phyloP scores from a whole-genome alignment of 2,888 invertebrate species.

The Netelia virgata region DNA sequence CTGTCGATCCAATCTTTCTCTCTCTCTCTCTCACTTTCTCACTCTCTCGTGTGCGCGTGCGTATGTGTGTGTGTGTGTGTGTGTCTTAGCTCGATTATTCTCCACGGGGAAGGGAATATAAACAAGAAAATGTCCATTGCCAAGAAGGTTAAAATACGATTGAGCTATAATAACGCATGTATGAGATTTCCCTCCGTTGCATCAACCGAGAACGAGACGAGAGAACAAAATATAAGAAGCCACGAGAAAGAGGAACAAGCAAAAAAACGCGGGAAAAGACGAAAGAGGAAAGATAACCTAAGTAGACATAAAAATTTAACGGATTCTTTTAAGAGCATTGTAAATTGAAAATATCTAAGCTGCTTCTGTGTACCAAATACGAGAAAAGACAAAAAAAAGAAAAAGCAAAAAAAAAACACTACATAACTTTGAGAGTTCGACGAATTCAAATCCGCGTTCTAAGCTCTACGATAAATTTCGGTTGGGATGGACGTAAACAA shows the following conservation, averaged over 20 bases:
- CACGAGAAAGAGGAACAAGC: slow-evolving; percentile 44
- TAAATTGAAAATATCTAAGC: slow-evolving; percentile 72
- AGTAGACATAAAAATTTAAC: slow-evolving; percentile 62
- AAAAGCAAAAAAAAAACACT: slow-evolving; percentile 38
- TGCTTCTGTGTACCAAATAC: slow-evolving; percentile 73
- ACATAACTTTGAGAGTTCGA: slow-evolving; percentile 70
- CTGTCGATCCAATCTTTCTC: slow-evolving; percentile 9
- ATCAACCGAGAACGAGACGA: slow-evolving; percentile 64
- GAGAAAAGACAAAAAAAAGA: slow-evolving; percentile 33
- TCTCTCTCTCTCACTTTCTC: slow-evolving; percentile 1
- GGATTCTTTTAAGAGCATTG: slow-evolving; percentile 71
- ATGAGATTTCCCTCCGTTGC: slow-evolving; percentile 45
- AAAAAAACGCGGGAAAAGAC: slow-evolving; percentile 20
- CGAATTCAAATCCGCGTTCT: slow-evolving; percentile 66
- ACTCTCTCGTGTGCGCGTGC: background rate
- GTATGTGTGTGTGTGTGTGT: slow-evolving; percentile 39
- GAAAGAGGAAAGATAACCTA: slow-evolving; percentile 38
- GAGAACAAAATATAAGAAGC: slow-evolving; percentile 47
- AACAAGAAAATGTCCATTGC: slow-evolving; percentile 9
- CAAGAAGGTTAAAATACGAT: slow-evolving; percentile 7
- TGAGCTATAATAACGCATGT: slow-evolving; percentile 16
- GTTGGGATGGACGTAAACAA: slow-evolving; percentile 67
- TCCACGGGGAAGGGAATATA: background rate
- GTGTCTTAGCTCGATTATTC: slow-evolving; percentile 36
- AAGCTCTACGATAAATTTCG: slow-evolving; percentile 69